These are phyloP conservation scores for Asbolus verrucosus DNA, from an alignment of 1,140 invertebrate genomes.

Conservation along the genomic window DNA sequence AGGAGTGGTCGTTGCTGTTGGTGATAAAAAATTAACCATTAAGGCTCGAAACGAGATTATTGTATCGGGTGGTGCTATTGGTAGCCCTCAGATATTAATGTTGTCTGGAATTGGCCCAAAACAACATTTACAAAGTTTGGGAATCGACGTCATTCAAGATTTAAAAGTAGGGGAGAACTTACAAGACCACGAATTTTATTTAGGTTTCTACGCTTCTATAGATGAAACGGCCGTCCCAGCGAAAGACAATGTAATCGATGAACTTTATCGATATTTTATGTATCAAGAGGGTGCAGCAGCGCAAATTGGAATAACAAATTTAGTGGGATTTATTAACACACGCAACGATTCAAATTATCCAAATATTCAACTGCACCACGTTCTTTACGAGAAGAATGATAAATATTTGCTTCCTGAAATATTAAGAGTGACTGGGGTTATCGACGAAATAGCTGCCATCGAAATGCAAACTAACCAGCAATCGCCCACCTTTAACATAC, in stretches of 20 bases:
- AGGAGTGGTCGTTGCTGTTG: slow-evolving; percentile 56
- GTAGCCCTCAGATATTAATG: slow-evolving; percentile 76
- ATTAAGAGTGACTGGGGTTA: slow-evolving; percentile 10
- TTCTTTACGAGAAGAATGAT: slow-evolving; percentile 64
- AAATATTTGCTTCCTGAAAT: slow-evolving; percentile 35
- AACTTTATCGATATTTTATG: slow-evolving; percentile 53
- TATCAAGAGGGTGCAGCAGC: slow-evolving; percentile 50
- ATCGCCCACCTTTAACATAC: slow-evolving; percentile 22
- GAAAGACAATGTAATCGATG: slow-evolving; percentile 15
- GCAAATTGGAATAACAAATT: slow-evolving; percentile 47
- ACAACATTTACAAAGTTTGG: slow-evolving; percentile 69
- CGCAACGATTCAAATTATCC: slow-evolving; percentile 51
- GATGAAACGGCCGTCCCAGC: slow-evolving; percentile 9
- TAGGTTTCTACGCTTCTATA: slow-evolving; percentile 28
- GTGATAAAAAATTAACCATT: slow-evolving; percentile 61
- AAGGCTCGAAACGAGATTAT: slow-evolving; percentile 73
- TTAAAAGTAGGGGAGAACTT: slow-evolving; percentile 66
- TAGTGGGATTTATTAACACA: slow-evolving; percentile 52
- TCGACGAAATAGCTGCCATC: slow-evolving; percentile 25
- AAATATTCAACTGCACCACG: slow-evolving; percentile 59
- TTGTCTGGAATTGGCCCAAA: slow-evolving; percentile 80
- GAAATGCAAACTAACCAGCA: slow-evolving; percentile 40
- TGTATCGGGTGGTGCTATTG: slow-evolving; percentile 72
- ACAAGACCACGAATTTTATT: slow-evolving; percentile 67
- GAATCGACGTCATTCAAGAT: slow-evolving; percentile 60